Percentiles rank a stretch among this genome's conserved stretches.
Evolutionary conservation across 2,888 invertebrate genomes (phyloP).

Genomic region (Cheilosia soror): DNA sequence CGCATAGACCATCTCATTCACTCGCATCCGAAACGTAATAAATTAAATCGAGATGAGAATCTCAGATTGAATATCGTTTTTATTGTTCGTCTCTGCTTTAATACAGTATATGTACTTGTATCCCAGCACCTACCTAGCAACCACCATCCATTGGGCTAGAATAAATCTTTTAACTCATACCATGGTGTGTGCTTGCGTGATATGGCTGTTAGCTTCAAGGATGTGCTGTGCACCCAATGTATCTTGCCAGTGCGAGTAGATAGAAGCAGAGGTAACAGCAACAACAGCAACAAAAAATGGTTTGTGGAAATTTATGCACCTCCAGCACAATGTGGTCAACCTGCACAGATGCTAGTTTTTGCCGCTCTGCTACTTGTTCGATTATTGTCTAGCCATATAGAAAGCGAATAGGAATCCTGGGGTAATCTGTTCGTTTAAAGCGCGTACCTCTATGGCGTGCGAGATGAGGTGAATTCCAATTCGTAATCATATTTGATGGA

Average conservation of each 20-base stretch:
- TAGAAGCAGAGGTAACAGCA: not conserved
- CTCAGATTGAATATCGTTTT: constrained; percentile 58
- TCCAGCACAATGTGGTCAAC: constrained; percentile 52
- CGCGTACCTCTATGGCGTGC: constrained; percentile 47
- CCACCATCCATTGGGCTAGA: not conserved
- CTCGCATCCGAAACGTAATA: constrained; percentile 57
- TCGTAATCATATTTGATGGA: constrained; percentile 54
- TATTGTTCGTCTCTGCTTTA: constrained; percentile 11
- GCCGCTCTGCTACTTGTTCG: constrained; percentile 24
- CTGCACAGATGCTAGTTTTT: constrained; percentile 26
- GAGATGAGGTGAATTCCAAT: constrained; percentile 46
- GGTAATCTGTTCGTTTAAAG: constrained; percentile 47
- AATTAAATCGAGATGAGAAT: constrained; percentile 64
- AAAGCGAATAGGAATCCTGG: constrained; percentile 57
- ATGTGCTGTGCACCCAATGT: constrained; percentile 56
- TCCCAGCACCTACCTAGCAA: not conserved
- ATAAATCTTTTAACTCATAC: constrained; percentile 6
- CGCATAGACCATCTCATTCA: constrained; percentile 19
- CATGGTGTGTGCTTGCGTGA: constrained; percentile 35
- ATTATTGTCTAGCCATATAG: constrained; percentile 57
- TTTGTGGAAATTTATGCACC: constrained; percentile 64
- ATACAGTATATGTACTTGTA: not conserved
- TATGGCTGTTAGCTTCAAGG: constrained; percentile 43
- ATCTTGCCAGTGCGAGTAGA: constrained; percentile 13
- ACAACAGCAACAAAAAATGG: constrained; percentile 27